Base-by-base conservation (phyloP, 2,113 vertebrate species). In the Choloepus hoffmanni region DNA sequence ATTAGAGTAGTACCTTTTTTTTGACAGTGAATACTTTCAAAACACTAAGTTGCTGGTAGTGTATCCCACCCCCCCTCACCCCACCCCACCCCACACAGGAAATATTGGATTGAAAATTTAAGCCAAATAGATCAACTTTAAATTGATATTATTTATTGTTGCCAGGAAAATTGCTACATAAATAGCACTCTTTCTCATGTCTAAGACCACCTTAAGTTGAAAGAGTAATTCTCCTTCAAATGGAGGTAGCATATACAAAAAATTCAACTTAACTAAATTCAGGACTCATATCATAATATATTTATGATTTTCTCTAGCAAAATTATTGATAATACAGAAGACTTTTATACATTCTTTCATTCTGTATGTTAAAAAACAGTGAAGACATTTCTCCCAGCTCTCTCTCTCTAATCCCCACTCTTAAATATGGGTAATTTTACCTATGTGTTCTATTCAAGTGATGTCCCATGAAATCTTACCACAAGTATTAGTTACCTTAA, bases 51-150 rank as follows among this genome's bases (percentile, higher is more conserved):
- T 86, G 33, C 26, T 94, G 43, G 48, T 55, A 85, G 36, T 81
- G 45, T 94, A 89, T 62, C 36, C 36, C 36, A 36, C 36, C 36
- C 36, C 36, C 36, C 36, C 36, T 36, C 36, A 36, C 36, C 36
- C 36, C 36, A 36, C 36, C 36, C 36, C 36, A 36, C 36, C 36
- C 36, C 36, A 36, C 36, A 36, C 8, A 45, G 26, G 12, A 83
- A 85, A 90, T 7, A n/a, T 24, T 93, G n/a, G 0, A 85, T 50
- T 85, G 68, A 79, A 97, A 90, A 16, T 7, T 78, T 40, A 88
- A 30, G 12, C 13, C n/a, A 96, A 60, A 63, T 2, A 67, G 55
- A 74, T 63, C 7, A 83, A 36, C 2, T 68, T 94, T 58, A 95
- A 36, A 30, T 36, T 87, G 33, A 92, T 65, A 67, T 67, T 90